Conservation (phyloP, 2,888 invertebrate species). For the Lomographa bimaculata region DNA sequence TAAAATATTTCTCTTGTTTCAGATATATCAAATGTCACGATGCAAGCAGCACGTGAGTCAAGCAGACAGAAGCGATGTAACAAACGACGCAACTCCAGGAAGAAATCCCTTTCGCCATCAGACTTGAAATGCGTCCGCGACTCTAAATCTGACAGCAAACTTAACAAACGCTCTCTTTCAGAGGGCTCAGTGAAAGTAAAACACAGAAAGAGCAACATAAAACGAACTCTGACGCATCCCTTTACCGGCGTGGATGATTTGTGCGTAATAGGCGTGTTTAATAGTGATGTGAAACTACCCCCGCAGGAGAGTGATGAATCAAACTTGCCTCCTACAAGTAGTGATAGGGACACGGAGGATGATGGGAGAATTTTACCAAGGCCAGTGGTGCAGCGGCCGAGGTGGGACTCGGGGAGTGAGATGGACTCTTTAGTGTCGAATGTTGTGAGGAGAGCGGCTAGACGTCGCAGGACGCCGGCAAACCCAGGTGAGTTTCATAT, state of each 20-base stretch:
- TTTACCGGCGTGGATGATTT: constrained; percentile 71
- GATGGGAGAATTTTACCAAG: constrained; percentile 61
- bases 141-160: constrained; percentile 62
- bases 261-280: constrained; percentile 54
- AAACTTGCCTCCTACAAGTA: constrained; percentile 74
- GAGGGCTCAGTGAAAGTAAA: constrained; percentile 77
- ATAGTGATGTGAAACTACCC: constrained; percentile 57
- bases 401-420: constrained; percentile 80
- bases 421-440: constrained; percentile 85
- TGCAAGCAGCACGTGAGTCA: constrained; percentile 76
- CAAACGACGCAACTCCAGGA: constrained; percentile 77
- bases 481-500: constrained; percentile 69
- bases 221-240: constrained; percentile 77
- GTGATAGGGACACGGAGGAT: constrained; percentile 79
- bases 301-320: constrained; percentile 73
- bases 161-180: constrained; percentile 70
- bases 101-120: constrained; percentile 78
- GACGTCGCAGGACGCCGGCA: constrained; percentile 80
- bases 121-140: constrained; percentile 69
- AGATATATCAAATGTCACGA: constrained; percentile 70
- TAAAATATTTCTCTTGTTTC: too few species aligned
- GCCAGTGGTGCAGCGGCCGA: constrained; percentile 56
- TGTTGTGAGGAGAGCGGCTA: constrained; percentile 86
- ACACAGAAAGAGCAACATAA: constrained; percentile 76
- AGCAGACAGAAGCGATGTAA: constrained; percentile 74